phyloP scores from a whole-genome alignment of 2,797 vertebrate genomes.

The Acrocephalus scirpaceus region DNA sequence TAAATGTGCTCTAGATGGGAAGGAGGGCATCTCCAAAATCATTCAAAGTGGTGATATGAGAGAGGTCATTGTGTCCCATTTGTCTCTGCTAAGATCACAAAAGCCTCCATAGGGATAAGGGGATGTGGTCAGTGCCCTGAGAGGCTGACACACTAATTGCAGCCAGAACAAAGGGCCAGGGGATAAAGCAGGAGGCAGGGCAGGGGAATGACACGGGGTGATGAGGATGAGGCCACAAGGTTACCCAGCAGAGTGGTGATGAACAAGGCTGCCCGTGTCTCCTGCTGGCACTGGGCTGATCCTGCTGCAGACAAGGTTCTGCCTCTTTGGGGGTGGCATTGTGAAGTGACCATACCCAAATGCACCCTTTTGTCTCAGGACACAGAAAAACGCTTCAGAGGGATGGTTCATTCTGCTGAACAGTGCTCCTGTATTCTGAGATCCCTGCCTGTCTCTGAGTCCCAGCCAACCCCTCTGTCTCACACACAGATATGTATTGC shows the following conservation, averaged over 20 bases:
- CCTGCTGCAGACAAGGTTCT: background rate
- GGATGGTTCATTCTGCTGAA: background rate
- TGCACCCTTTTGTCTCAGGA: background rate
- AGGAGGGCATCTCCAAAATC: background rate
- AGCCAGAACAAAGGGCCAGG: background rate
- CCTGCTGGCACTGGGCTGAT: background rate
- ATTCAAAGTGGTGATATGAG: background rate
- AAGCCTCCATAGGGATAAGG: conserved; percentile 15
- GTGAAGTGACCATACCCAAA: background rate
- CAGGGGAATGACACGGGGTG: background rate
- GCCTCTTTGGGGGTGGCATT: background rate
- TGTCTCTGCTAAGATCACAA: background rate
- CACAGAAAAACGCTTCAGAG: background rate
- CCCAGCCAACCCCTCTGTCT: background rate
- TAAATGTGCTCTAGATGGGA: background rate
- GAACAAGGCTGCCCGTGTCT: conserved; percentile 22
- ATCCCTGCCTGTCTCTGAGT: background rate
- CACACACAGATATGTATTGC: background rate
- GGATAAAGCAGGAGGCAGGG: background rate
- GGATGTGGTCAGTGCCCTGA: background rate
- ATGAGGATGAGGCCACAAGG: conserved; percentile 10
- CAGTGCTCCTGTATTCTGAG: background rate
- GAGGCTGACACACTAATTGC: conserved; percentile 31
- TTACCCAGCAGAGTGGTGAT: background rate
- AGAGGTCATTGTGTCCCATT: background rate